Percentiles rank a stretch among this genome's conserved stretches.
phyloP scores from a whole-genome alignment of 1,140 invertebrate species.

The Laupala kohalensis region DNA sequence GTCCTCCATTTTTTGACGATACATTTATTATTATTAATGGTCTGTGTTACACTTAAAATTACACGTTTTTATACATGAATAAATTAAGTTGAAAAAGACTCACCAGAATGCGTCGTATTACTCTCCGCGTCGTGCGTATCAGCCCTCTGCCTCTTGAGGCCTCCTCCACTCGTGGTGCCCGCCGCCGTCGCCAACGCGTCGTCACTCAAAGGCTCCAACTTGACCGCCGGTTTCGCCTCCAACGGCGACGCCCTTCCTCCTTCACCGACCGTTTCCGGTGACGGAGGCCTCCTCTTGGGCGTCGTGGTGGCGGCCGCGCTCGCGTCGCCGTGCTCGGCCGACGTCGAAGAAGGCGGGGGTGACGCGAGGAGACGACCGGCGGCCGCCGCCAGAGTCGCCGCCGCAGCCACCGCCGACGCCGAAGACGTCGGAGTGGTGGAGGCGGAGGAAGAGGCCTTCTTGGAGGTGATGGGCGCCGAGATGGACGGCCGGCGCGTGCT shows the following conservation, averaged over 20 bases:
- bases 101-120: conserved; percentile 78
- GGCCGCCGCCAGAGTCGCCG: conserved; percentile 30
- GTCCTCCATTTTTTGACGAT: too few species aligned
- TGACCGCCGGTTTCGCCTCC: conserved; percentile 52
- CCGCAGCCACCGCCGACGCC: conserved; percentile 36
- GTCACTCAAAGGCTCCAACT: conserved; percentile 40
- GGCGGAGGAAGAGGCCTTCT: conserved; percentile 30
- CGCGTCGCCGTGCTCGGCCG: conserved; percentile 45
- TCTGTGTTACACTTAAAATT: background rate
- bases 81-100: conserved; percentile 28
- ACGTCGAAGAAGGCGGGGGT: conserved; percentile 37
- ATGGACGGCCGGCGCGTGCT: conserved; percentile 57
- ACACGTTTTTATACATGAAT: background rate
- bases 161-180: conserved; percentile 38
- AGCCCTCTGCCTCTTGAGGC: conserved; percentile 55
- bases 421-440: conserved; percentile 8
- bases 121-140: conserved; percentile 74
- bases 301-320: conserved; percentile 42
- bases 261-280: conserved; percentile 25
- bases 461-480: conserved; percentile 55
- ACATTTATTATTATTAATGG: too few species aligned
- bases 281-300: conserved; percentile 48
- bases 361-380: conserved; percentile 53
- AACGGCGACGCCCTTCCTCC: background rate
- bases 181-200: conserved; percentile 32